A percentile compares a stretch with the other conserved stretches of the same genome.
phyloP scores from a whole-genome alignment of 2,797 vertebrate species.

The Sebastes kiyomatsui region DNA sequence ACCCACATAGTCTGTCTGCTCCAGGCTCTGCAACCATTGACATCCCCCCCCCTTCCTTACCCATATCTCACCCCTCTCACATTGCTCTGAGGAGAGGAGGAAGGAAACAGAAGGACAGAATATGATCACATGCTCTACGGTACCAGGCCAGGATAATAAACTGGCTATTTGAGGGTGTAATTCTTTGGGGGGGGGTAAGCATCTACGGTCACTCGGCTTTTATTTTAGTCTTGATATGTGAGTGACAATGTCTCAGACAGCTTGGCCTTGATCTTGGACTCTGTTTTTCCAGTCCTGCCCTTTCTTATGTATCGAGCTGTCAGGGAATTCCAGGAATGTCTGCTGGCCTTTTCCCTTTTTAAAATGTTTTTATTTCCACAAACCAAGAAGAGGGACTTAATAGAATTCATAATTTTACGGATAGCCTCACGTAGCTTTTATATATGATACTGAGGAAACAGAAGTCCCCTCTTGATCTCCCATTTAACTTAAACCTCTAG shows the following conservation, averaged over 20 bases:
- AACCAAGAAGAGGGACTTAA: conserved; percentile 66
- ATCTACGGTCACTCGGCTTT: conserved; percentile 33
- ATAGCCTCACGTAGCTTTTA: conserved; percentile 38
- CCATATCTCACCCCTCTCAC: conserved; percentile 33
- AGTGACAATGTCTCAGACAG: conserved; percentile 86
- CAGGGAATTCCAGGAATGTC: conserved; percentile 93
- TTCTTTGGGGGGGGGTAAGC: conserved; percentile 38
- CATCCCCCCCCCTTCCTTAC: conserved; percentile 19
- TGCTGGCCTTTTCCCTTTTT: conserved; percentile 85
- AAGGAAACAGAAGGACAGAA: conserved; percentile 28
- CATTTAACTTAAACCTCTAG: neutral
- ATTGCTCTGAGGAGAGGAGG: conserved; percentile 23
- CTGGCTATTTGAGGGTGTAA: conserved; percentile 5
- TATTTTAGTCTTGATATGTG: conserved; percentile 72
- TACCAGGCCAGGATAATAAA: conserved; percentile 11
- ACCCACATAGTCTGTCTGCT: conserved; percentile 55
- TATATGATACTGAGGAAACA: conserved; percentile 36
- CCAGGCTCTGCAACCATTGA: conserved; percentile 31
- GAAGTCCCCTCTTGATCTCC: conserved; percentile 26
- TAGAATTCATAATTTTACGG: conserved; percentile 58
- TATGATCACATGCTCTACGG: conserved; percentile 5
- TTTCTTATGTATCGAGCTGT: conserved; percentile 90
- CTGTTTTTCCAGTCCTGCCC: conserved; percentile 92
- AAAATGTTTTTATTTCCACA: conserved; percentile 83
- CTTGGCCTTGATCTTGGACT: conserved; percentile 87